phyloP scores from a whole-genome alignment of 1,140 invertebrate genomes.

The Hyphantria cunea region DNA sequence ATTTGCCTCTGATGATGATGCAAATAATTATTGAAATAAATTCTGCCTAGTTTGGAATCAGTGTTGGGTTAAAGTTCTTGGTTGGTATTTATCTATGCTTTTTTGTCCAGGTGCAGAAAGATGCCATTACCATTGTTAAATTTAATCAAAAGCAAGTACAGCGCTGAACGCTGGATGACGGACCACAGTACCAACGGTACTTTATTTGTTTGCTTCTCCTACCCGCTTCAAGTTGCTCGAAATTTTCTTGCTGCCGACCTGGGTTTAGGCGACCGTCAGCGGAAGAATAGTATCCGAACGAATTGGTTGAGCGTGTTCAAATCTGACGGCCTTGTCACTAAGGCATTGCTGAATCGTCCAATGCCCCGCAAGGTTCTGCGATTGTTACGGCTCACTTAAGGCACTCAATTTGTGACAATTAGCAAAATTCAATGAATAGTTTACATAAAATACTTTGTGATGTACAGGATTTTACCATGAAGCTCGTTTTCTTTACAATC shows the following conservation, averaged over 20 bases:
- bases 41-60: too few species aligned
- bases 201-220: background rate
- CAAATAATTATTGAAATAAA: too few species aligned
- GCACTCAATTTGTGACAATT: too few species aligned
- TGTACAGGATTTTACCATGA: too few species aligned
- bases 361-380: background rate
- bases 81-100: too few species aligned
- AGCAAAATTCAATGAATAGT: too few species aligned
- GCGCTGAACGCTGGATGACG: background rate
- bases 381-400: background rate
- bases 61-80: too few species aligned
- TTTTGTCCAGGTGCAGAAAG: background rate
- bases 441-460: too few species aligned
- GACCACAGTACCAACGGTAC: background rate
- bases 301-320: background rate
- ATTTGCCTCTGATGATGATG: too few species aligned
- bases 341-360: background rate
- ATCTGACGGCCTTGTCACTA: background rate
- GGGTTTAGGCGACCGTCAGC: background rate
- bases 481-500: too few species aligned
- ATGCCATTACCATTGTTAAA: background rate
- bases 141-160: background rate
- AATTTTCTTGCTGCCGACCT: conserved; percentile 1
- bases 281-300: background rate
- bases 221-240: background rate